phyloP scores from a whole-genome alignment of 2,113 vertebrate species.

The Hyperopisus bebe region DNA sequence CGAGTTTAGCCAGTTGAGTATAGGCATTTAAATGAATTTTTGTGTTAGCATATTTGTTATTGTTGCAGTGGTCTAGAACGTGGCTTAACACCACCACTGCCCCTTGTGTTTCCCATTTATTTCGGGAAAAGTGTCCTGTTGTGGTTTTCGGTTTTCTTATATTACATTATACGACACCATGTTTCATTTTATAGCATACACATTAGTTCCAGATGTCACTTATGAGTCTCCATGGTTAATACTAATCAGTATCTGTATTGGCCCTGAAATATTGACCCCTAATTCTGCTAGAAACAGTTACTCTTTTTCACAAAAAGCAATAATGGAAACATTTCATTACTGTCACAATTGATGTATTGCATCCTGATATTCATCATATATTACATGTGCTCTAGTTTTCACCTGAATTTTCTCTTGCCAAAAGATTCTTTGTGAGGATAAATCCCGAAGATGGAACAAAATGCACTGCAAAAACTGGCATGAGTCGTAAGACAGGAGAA shows the following conservation, averaged over 20 bases:
- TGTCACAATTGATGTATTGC: neutral
- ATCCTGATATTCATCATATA: neutral
- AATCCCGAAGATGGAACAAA: neutral
- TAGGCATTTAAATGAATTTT: neutral
- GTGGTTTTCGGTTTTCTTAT: neutral
- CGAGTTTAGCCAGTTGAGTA: neutral
- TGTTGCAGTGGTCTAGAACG: neutral
- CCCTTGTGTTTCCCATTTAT: neutral
- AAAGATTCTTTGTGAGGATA: neutral
- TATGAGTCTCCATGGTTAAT: neutral
- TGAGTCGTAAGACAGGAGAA: neutral
- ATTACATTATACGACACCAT: neutral
- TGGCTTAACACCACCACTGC: neutral
- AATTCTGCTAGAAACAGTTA: neutral
- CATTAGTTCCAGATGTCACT: neutral
- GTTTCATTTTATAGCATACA: neutral
- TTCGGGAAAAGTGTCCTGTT: neutral
- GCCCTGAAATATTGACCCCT: neutral
- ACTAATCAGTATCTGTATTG: neutral
- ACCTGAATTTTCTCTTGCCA: neutral
- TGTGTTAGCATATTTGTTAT: neutral
- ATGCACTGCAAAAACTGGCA: constrained; percentile 1
- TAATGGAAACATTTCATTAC: neutral
- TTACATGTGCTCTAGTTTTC: neutral
- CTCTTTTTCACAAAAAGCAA: neutral